Base-by-base conservation (phyloP, 2,888 invertebrate genomes). In the Hyles lineata region DNA sequence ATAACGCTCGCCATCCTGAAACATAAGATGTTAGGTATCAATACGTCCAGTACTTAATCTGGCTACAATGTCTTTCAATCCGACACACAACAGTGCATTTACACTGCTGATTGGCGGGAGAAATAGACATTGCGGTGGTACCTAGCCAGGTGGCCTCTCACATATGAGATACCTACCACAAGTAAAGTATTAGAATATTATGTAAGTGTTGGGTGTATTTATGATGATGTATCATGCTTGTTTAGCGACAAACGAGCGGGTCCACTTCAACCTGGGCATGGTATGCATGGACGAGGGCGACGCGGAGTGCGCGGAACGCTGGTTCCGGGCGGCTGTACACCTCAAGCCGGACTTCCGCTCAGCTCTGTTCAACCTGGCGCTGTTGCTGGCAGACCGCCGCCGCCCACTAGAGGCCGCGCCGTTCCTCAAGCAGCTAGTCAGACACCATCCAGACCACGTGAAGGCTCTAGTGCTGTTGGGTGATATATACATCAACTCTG, bases 241-340 rank as follows among this genome's bases (percentile, higher is more conserved):
- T n/a, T n/a, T 87, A 96, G 95, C 96, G 0, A 96, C 96, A 74
- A 99, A 99, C 89, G 98, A 99, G 87, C 96, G 98, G 75, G 97
- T 99, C 7, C 98, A 98, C 90, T 99, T 99, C 91, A 99, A 99
- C 95, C 95, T 99, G 72, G 99, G 98, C 78, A 99, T 99, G 99
- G 93, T 99, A 63, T 97, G 98, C 61, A 99, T 99, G 98, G 99
- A 99, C 89, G 98, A 98, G 84, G 96, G 97, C 62, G 97, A 98
- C 86, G 97, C 97, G 61, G 96, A 96, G 55, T 97, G 97, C 82
- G 99, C 99, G 0, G 98, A 99, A 89, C 96, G 97, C 73, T 98
- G 98, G 97, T 99, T 99, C 91, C 96, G 98, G 72, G 96, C 97
- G 74, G 98, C 99, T 0, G 97, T 98, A 0, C 97, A 97, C 81